phyloP scores from a whole-genome alignment of 2,888 invertebrate species.

The Drosophila villosipedis region DNA sequence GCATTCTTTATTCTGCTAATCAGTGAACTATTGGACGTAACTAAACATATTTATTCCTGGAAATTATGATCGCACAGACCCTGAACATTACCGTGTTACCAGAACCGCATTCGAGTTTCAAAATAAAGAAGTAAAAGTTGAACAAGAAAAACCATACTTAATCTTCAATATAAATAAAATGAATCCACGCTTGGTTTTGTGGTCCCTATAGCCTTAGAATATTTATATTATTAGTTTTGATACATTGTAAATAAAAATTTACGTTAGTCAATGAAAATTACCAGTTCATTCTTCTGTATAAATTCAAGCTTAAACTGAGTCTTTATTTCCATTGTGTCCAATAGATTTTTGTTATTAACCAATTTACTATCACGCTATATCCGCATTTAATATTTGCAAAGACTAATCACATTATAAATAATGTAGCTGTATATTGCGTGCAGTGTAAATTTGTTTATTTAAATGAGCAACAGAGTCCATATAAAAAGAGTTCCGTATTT shows the following conservation, averaged over 20 bases:
- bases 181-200: not conserved
- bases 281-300: not conserved
- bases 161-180: not conserved
- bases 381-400: conserved; percentile 22
- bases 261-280: not conserved
- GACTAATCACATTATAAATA: conserved; percentile 12
- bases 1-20: not conserved
- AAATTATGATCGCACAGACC: conserved; percentile 21
- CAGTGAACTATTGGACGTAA: not conserved
- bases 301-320: not conserved
- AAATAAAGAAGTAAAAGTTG: not conserved
- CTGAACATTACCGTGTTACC: conserved; percentile 30
- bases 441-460: conserved; percentile 12
- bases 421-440: conserved; percentile 52
- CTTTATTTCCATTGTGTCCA: conserved; percentile 29
- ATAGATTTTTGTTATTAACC: conserved; percentile 10
- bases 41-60: conserved; percentile 42
- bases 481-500: conserved; percentile 37
- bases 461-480: conserved; percentile 4
- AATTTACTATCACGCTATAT: conserved; percentile 53
- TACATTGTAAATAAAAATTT: not conserved
- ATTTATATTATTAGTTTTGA: not conserved
- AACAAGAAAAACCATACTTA: not conserved
- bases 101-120: conserved; percentile 49
- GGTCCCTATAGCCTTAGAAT: not conserved